Conservation (phyloP, 2,797 vertebrate species). For the Luscinia megarhynchos region DNA sequence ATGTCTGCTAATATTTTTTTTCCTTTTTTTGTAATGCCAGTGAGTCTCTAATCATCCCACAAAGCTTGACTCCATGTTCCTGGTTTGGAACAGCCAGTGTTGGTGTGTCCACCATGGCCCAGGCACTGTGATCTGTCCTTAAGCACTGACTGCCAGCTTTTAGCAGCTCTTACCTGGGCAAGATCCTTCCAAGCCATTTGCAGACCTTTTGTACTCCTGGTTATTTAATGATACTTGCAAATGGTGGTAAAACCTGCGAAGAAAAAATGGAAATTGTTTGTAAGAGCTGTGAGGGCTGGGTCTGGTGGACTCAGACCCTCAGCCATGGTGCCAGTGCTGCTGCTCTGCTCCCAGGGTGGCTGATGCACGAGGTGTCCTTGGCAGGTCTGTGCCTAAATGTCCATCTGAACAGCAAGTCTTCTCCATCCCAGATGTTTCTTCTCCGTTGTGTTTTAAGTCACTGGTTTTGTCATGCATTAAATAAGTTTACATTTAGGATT, state of each 20-base stretch:
- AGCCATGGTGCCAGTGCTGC: rapidly evolving
- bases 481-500: constrained; percentile 18
- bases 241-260: background rate
- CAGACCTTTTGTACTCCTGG: background rate
- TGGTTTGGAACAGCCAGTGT: background rate
- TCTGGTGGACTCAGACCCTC: background rate
- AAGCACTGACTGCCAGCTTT: background rate
- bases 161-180: background rate
- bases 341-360: background rate
- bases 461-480: background rate
- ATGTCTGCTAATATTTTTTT: rapidly evolving
- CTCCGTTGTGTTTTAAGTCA: background rate
- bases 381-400: background rate
- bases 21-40: background rate
- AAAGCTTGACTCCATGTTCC: background rate
- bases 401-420: background rate
- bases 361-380: background rate
- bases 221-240: background rate
- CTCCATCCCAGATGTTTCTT: background rate
- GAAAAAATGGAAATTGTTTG: background rate
- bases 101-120: background rate
- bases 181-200: background rate
- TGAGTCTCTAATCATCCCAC: background rate
- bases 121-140: background rate
- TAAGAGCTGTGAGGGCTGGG: background rate